Percentiles rank a stretch among this genome's conserved stretches.
These are phyloP conservation scores for Drosophila pseudoananassae DNA, from an alignment of 1,140 invertebrate species.

Conservation along the genomic window DNA sequence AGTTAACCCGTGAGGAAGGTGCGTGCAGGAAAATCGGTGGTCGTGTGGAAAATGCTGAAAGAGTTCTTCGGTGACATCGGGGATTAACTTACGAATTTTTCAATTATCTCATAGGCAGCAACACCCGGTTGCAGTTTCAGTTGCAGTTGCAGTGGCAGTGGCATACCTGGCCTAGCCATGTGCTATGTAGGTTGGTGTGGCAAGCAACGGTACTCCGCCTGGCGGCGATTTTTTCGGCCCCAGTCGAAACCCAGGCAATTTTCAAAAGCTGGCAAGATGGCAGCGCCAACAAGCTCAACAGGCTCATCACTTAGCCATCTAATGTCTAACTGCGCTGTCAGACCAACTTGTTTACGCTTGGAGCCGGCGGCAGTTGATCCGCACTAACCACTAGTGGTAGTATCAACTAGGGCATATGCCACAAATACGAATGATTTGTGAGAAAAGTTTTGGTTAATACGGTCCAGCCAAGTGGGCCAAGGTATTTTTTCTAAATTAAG, in stretches of 20 bases:
- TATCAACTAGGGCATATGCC: constrained; percentile 13
- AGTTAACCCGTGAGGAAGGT: constrained; percentile 23
- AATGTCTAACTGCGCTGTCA: constrained; percentile 78
- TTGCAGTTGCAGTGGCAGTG: constrained; percentile 32
- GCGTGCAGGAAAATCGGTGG: constrained; percentile 60
- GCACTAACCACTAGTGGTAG: constrained; percentile 8
- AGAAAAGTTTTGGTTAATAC: not conserved
- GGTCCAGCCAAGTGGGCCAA: not conserved
- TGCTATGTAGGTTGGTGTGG: constrained; percentile 75
- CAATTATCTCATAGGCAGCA: constrained; percentile 59
- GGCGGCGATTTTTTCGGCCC: constrained; percentile 42
- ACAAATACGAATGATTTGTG: not conserved
- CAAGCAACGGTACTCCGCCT: constrained; percentile 68
- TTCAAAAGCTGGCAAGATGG: constrained; percentile 61
- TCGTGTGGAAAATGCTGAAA: constrained; percentile 63
- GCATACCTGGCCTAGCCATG: constrained; percentile 43
- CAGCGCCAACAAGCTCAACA: constrained; percentile 41
- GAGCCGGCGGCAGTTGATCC: constrained; percentile 28
- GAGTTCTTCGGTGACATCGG: constrained; percentile 56
- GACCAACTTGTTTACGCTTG: constrained; percentile 73
- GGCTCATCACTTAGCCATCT: constrained; percentile 78
- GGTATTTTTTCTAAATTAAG: not conserved
- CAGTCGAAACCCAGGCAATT: constrained; percentile 52
- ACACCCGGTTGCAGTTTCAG: not conserved
- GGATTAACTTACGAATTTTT: constrained; percentile 55